Percentiles rank a stretch among this genome's conserved stretches.
Evolutionary conservation across 2,888 invertebrate species (phyloP).

Genomic region (Drosophila mimica): DNA sequence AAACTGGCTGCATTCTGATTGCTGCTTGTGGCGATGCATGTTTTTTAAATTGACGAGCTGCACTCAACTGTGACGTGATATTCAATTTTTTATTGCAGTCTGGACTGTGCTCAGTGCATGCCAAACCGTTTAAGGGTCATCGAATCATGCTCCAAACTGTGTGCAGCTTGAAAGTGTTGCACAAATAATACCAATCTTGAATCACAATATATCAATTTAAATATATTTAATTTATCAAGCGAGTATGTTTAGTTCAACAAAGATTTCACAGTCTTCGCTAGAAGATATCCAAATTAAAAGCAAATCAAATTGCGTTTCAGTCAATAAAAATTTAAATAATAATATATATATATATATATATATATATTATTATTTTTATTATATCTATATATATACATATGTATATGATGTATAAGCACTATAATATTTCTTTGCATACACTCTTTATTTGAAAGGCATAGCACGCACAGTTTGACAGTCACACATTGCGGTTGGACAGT

Average conservation of each 20-base stretch:
- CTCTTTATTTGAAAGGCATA: background rate
- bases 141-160: background rate
- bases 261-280: background rate
- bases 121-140: background rate
- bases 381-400: background rate
- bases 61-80: conserved; percentile 41
- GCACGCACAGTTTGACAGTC: conserved; percentile 18
- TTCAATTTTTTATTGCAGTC: conserved; percentile 13
- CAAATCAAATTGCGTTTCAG: no score
- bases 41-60: conserved; percentile 40
- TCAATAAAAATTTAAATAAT: no score
- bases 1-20: conserved; percentile 14
- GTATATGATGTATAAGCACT: no score
- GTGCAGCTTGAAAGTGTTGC: background rate
- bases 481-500: conserved; percentile 5
- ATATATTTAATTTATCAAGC: background rate
- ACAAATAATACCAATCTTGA: background rate
- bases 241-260: background rate
- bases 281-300: no score
- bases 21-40: conserved; percentile 49
- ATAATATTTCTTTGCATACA: background rate
- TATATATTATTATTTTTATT: background rate
- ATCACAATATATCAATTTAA: background rate
- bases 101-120: background rate
- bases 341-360: no score